Base-by-base conservation (phyloP, 2,888 invertebrate genomes). In the Beris morrisii region DNA sequence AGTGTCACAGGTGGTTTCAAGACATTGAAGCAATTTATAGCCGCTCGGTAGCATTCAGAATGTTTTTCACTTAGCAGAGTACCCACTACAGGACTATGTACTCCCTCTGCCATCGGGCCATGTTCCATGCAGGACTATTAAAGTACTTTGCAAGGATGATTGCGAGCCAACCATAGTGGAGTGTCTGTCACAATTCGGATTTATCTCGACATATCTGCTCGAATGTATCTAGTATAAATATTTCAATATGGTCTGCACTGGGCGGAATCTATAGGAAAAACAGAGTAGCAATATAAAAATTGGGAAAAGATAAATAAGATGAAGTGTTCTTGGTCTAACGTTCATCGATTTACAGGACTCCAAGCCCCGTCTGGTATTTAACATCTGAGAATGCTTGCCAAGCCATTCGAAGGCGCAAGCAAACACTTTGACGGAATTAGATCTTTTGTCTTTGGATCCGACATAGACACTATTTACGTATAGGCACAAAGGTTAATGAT, bases 1-100 rank as follows among this genome's bases (percentile, higher is more conserved):
- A 65, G 71, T 70, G 71, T 69, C 71, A 71, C 71, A 71, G 71
- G 71, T 71, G 71, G 71, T 71, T 71, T 69, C 46, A 55, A 68
- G 68, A 66, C 69, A 68, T 66, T 69, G 65, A 65, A 69, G 63
- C 68, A 68, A 69, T 69, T 69, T 69, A 68, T 69, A 63, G 67
- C 63, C 65, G 59, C 56, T 65, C 68, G 32, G 58, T 63, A 64
- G 64, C 63, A 65, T 55, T 53, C 63, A 53, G 13, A 64, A 64
- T 44, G 53, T 43, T 52, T 54, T 64, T 44, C 28, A 54, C 45
- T 64, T 61, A 61, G 61, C 28, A 38, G 52, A 61, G 50, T 52
- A 52, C 38, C 46, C 45, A 38, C 38, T 38, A 9, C 38, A 9
- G 9, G 9, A 38, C 38, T 5, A 7, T 38, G 4, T 22, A 22